Evolutionary conservation across 2,113 vertebrate species (phyloP), one percentile per base, ranked within the genome.

Genomic region (Syngnathus typhle): DNA sequence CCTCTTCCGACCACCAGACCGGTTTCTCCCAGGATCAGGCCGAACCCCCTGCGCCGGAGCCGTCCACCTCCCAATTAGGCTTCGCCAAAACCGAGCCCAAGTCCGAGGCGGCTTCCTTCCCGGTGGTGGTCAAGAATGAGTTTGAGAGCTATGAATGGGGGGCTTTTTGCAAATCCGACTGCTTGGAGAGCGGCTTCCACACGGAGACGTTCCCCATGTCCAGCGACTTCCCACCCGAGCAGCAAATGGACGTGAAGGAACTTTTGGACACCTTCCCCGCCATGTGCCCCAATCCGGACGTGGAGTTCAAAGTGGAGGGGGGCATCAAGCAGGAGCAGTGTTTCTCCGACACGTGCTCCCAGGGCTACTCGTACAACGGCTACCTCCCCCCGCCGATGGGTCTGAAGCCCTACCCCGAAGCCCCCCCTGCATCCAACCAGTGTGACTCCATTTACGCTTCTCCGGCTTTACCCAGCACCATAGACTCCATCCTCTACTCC

Each of bases 101-200:
- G 72, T 87, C 90, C 2, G 95, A 95, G 73, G 82, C 92, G 67
- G 93, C 94, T 59, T 81, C 80, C 12, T 95, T 96, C 5, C 93
- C 95, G 0, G 83, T 93, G 1, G 90, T 94, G 74, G 93, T 96
- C 27, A 90, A 93, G 75, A 90, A 91, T 54, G 91, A 94, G 67
- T 95, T 95, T 58, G 94, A 95, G 58, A 92, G 89, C 5, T 89
- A 93, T 10, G 93, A 93, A 66, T 98, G 96, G 95, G 94, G 95
- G 6, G 77, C 92, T 0, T 67, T 96, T 32, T 83, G 81, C 37
- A 93, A 93, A 23, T 82, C 89, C 12, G 91, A 92, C 46, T 94
- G 90, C 83, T 64, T 92, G 75, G 91, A 93, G 41, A 8, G 91
- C 0, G 78, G 71, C 54, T 96, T 93, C 84, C 93, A 87, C 67